A percentile compares a stretch with the other conserved stretches of the same genome.
These are phyloP conservation scores for Hemibagrus guttatus DNA, from an alignment of 2,797 vertebrate species.

Conservation along the genomic window DNA sequence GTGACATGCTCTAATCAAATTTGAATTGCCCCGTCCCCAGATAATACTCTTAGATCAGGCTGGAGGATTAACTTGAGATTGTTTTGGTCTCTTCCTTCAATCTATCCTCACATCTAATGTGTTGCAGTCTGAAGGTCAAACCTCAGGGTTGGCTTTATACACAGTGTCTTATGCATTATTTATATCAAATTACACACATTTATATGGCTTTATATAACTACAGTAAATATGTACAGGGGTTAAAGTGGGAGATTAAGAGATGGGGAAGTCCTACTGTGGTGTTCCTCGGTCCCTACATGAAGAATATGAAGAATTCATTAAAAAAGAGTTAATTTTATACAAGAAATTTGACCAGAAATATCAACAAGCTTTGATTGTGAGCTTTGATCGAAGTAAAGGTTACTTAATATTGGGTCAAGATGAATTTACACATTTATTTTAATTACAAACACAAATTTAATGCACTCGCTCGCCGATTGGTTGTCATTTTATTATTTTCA, in stretches of 20 bases:
- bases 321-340: background rate
- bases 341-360: background rate
- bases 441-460: background rate
- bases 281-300: background rate
- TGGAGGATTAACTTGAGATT: constrained; percentile 48
- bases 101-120: constrained; percentile 29
- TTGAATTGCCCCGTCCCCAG: constrained; percentile 49
- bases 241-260: background rate
- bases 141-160: background rate
- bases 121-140: constrained; percentile 31
- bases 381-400: background rate
- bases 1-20: constrained; percentile 54
- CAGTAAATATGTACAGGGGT: background rate
- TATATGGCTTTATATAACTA: background rate
- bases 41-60: constrained; percentile 52
- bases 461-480: background rate
- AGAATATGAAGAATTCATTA: background rate
- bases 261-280: background rate
- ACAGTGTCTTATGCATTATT: background rate
- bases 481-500: background rate
- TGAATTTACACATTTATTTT: background rate
- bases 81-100: constrained; percentile 16
- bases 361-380: background rate
- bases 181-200: background rate
- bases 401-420: background rate